Base-by-base conservation (phyloP, 2,113 vertebrate genomes). In the Nothocercus nigrocapillus region DNA sequence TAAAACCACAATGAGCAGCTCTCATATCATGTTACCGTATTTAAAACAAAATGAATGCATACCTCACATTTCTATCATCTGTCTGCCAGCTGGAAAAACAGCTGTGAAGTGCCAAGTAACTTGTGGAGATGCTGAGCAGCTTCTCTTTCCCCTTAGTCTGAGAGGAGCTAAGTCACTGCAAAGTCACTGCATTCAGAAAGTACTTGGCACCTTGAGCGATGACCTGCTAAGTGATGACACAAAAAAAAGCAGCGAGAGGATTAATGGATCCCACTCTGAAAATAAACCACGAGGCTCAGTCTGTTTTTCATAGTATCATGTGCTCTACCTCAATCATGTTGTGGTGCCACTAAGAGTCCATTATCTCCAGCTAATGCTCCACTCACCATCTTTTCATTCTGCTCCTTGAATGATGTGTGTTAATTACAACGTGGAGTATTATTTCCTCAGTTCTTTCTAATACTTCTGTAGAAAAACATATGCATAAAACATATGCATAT, bases 301-400 rank as follows among this genome's bases (percentile, higher is more conserved):
- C 69, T 58, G 13, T 83, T 78, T 95, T 92, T 91, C 40, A 40
- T 63, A 79, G 72, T 70, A 67, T 77, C 49, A 58, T 96, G 83
- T 69, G 72, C 40, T 82, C 18, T 79, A 61, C 84, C 64, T 90
- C 85, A 91, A 42, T 94, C 91, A 80, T 34, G 53, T 58, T 66
- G 51, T 30, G 75, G 38, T 58, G 87, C 66, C 32, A 1, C 83
- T 49, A 58, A 47, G 49, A 95, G 42, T 72, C 82, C 74, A 40
- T 94, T 94, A 85, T 88, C 88, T 49, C 54, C 40, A 54, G 59
- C 58, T 74, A 61, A 87, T 82, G 61, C 92, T 88, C 91, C 63
- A 32, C 75, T 89, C 82, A 73, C 17, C 22, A 4, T 80, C 54
- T 87, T 74, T 92, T 94, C 28, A 32, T 83, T 93, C 88, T 79